Conservation (phyloP, 2,113 vertebrate genomes). For the Callocephalon fimbriatum region DNA sequence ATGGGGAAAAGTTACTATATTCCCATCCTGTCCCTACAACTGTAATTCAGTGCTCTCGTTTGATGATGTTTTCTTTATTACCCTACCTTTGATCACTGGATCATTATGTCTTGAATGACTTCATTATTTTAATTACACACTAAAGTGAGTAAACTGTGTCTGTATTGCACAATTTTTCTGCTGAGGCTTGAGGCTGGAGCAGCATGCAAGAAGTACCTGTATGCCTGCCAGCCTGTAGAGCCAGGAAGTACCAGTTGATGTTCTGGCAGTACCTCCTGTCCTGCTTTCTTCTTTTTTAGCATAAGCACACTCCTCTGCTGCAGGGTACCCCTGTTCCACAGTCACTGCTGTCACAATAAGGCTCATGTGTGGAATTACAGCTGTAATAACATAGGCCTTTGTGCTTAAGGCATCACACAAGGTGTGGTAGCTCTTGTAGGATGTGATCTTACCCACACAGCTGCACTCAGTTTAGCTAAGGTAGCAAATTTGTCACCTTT, state of each 20-base stretch:
- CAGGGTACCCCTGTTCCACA: too few relatives aligned
- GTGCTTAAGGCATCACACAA: background rate
- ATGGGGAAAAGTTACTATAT: background rate
- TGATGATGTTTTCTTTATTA: background rate
- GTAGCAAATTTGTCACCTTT: background rate
- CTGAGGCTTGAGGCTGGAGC: background rate
- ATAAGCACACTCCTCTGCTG: rapidly evolving
- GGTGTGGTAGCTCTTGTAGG: background rate
- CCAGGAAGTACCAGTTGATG: background rate
- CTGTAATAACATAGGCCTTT: background rate
- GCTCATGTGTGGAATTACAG: background rate
- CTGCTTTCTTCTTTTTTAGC: background rate
- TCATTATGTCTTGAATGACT: background rate
- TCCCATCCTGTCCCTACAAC: background rate
- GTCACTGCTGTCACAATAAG: background rate
- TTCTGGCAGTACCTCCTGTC: background rate
- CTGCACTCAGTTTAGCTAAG: background rate
- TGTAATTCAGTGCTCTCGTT: background rate
- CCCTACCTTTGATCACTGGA: background rate
- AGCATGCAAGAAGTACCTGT: background rate
- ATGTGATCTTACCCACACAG: background rate
- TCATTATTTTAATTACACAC: background rate
- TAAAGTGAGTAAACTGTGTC: background rate
- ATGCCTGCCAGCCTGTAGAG: background rate
- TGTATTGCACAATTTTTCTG: background rate